Percentiles rank a stretch among this genome's conserved stretches.
Evolutionary conservation across 2,888 invertebrate species (phyloP).

Genomic region (Polymixis lichenea): DNA sequence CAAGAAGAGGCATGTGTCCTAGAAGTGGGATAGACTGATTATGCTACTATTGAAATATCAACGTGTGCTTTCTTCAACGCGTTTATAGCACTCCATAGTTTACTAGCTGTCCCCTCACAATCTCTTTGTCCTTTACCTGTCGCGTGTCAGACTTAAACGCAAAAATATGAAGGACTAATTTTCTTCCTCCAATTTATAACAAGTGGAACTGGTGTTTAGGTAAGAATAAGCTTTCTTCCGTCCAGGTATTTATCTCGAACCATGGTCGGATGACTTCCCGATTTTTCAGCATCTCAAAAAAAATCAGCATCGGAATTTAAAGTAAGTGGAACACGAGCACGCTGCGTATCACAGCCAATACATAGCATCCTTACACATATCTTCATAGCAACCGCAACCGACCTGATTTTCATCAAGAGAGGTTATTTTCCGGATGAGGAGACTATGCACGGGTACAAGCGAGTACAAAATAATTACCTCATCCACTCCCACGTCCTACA

Average conservation of each 20-base stretch:
- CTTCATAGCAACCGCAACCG: too few relatives aligned
- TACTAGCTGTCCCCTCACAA: background rate
- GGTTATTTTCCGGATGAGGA: background rate
- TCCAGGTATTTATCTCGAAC: too few relatives aligned
- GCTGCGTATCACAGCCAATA: too few relatives aligned
- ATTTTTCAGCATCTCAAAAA: background rate
- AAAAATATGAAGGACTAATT: too few relatives aligned
- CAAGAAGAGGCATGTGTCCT: too few relatives aligned
- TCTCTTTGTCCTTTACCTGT: too few relatives aligned
- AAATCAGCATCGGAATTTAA: too few relatives aligned
- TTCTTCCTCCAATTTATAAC: background rate
- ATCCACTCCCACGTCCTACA: conserved; percentile 11
- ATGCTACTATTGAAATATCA: background rate
- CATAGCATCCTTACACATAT: too few relatives aligned
- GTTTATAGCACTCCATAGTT: background rate
- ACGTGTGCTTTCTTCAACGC: too few relatives aligned
- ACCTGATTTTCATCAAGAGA: background rate
- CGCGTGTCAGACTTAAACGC: too few relatives aligned
- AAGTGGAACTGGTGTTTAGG: background rate
- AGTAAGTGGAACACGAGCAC: too few relatives aligned
- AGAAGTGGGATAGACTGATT: too few relatives aligned
- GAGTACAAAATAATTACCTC: conserved; percentile 45
- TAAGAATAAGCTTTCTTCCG: background rate
- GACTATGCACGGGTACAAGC: background rate
- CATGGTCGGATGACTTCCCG: background rate